Conservation (phyloP, 2,888 invertebrate genomes). For the Calephelis perditalis region DNA sequence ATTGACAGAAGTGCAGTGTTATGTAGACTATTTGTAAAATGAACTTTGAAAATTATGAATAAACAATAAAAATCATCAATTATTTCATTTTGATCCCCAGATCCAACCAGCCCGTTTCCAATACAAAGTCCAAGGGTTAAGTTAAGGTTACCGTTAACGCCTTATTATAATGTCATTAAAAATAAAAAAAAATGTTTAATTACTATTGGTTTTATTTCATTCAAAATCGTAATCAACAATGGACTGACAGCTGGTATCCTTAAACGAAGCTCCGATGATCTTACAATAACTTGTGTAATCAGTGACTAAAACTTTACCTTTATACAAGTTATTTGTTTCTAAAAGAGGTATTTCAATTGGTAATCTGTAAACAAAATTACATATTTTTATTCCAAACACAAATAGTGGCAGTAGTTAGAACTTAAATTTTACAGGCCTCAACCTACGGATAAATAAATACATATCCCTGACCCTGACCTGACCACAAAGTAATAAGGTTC, state of each 20-base stretch:
- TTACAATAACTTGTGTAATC: slow-evolving; percentile 68
- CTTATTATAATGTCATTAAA: not conserved
- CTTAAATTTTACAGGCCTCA: too few species aligned
- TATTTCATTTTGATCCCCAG: slow-evolving; percentile 55
- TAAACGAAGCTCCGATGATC: slow-evolving; percentile 47
- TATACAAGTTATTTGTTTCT: slow-evolving; percentile 57
- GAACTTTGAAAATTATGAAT: slow-evolving; percentile 46
- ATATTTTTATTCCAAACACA: too few species aligned
- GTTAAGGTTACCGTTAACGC: slow-evolving; percentile 11
- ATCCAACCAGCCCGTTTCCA: slow-evolving; percentile 63
- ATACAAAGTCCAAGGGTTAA: slow-evolving; percentile 34
- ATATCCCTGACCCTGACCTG: too few species aligned
- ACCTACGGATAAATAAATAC: too few species aligned
- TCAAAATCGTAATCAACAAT: slow-evolving; percentile 14
- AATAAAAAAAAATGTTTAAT: slow-evolving; percentile 9
- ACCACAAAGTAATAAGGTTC: too few species aligned
- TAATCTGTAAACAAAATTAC: slow-evolving; percentile 43
- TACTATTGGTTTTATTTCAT: slow-evolving; percentile 8
- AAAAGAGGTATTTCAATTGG: slow-evolving; percentile 49
- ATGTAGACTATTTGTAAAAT: slow-evolving; percentile 45
- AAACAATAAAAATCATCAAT: slow-evolving; percentile 49
- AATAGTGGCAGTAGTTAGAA: too few species aligned
- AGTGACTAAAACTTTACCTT: slow-evolving; percentile 62
- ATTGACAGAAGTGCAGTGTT: slow-evolving; percentile 51
- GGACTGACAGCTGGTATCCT: slow-evolving; percentile 14